These are phyloP conservation scores for Sinohyriopsis cumingii DNA, from an alignment of 2,888 invertebrate genomes.

Conservation along the genomic window DNA sequence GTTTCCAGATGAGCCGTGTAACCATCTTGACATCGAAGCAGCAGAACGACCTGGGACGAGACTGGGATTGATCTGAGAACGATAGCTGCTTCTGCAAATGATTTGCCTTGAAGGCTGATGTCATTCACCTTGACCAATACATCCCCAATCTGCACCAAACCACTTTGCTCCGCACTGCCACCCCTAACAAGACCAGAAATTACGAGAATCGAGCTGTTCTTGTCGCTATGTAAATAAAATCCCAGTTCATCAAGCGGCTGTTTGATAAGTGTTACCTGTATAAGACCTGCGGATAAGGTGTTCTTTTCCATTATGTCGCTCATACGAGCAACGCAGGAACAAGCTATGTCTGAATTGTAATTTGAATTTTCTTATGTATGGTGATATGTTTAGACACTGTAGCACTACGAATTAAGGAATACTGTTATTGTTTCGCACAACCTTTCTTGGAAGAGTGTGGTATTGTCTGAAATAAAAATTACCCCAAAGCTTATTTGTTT, in stretches of 20 bases:
- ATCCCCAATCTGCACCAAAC: slow-evolving; percentile 61
- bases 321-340: too few species aligned
- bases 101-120: slow-evolving; percentile 35
- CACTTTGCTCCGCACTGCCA: slow-evolving; percentile 62
- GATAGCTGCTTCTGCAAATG: slow-evolving; percentile 55
- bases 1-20: too few species aligned
- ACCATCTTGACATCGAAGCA: too few species aligned
- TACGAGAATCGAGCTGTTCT: slow-evolving; percentile 48
- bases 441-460: too few species aligned
- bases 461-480: too few species aligned
- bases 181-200: slow-evolving; percentile 55
- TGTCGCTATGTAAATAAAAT: slow-evolving; percentile 53
- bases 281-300: slow-evolving; percentile 9
- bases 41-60: slow-evolving; percentile 42
- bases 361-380: too few species aligned
- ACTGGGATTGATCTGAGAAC: slow-evolving; percentile 48
- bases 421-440: too few species aligned
- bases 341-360: too few species aligned
- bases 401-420: too few species aligned
- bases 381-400: too few species aligned
- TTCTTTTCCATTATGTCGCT: too few species aligned
- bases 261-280: slow-evolving; percentile 58
- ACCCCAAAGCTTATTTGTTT: too few species aligned
- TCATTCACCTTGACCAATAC: slow-evolving; percentile 47
- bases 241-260: slow-evolving; percentile 54